A percentile compares a stretch with the other conserved stretches of the same genome.
These are phyloP conservation scores for Ophiothrix spiculata DNA, from an alignment of 35 echinoderm and acorn worm genomes.

Conservation along the genomic window DNA sequence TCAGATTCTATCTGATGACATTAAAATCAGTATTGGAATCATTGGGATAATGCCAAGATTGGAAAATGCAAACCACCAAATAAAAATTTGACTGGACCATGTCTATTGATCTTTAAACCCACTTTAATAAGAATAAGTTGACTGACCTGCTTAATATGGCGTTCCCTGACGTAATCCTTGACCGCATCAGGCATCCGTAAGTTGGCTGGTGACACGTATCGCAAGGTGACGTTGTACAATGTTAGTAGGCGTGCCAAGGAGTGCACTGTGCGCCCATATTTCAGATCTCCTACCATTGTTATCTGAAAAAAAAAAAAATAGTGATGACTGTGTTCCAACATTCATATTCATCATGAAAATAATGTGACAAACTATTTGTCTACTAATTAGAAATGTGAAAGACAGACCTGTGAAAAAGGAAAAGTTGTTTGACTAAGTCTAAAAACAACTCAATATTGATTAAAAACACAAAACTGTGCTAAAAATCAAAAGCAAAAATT, in stretches of 20 bases:
- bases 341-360: background rate
- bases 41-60: too few relatives aligned
- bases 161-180: slow-evolving; percentile 68
- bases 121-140: background rate
- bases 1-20: too few relatives aligned
- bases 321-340: background rate
- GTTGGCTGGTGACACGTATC: slow-evolving; percentile 76
- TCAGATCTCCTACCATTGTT: slow-evolving; percentile 98
- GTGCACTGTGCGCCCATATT: slow-evolving; percentile 94
- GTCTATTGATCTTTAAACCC: background rate
- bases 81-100: too few relatives aligned
- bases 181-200: slow-evolving; percentile 80
- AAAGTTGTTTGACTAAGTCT: too few relatives aligned
- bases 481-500: too few relatives aligned
- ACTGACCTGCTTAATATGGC: slow-evolving; percentile 85
- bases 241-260: slow-evolving; percentile 89
- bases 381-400: too few relatives aligned
- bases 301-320: slow-evolving; percentile 50
- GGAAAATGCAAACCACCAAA: too few relatives aligned
- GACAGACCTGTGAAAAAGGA: too few relatives aligned
- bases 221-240: slow-evolving; percentile 82
- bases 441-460: too few relatives aligned
- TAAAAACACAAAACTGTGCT: too few relatives aligned
- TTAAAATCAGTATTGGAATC: too few relatives aligned
- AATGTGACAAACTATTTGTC: too few relatives aligned